Percentiles rank a stretch among this genome's conserved stretches.
Conservation (phyloP, 2,113 vertebrate species). For the Phocoena sinus region DNA sequence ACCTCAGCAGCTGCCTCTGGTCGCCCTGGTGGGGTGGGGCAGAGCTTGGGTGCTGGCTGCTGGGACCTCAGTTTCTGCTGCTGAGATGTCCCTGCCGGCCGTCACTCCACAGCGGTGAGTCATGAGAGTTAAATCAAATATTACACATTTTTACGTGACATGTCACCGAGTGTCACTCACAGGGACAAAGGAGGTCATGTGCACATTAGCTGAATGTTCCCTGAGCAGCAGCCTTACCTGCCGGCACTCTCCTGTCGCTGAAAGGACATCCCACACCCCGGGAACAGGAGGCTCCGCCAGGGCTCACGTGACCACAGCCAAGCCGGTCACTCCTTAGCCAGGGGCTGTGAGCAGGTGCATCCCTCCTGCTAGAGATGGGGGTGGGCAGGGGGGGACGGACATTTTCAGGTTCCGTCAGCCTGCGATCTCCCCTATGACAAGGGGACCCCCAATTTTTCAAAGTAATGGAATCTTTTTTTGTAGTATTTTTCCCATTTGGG, state of each 20-base stretch:
- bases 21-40: rapidly evolving
- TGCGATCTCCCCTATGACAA: neutral
- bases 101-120: neutral
- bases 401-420: neutral
- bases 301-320: neutral
- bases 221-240: neutral
- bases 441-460: neutral
- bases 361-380: no score
- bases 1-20: neutral
- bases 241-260: no score
- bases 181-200: neutral
- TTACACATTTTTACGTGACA: neutral
- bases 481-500: neutral
- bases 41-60: neutral
- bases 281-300: neutral
- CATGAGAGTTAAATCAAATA: neutral
- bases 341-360: rapidly evolving
- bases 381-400: rapidly evolving
- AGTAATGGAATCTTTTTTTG: neutral
- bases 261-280: rapidly evolving
- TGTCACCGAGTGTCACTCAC: neutral
- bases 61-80: neutral
- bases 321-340: rapidly evolving
- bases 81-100: neutral
- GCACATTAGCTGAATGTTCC: neutral